Percentiles rank a stretch among this genome's conserved stretches.
Evolutionary conservation across 2,888 invertebrate genomes (phyloP).

Genomic region (Oscheius sp.): DNA sequence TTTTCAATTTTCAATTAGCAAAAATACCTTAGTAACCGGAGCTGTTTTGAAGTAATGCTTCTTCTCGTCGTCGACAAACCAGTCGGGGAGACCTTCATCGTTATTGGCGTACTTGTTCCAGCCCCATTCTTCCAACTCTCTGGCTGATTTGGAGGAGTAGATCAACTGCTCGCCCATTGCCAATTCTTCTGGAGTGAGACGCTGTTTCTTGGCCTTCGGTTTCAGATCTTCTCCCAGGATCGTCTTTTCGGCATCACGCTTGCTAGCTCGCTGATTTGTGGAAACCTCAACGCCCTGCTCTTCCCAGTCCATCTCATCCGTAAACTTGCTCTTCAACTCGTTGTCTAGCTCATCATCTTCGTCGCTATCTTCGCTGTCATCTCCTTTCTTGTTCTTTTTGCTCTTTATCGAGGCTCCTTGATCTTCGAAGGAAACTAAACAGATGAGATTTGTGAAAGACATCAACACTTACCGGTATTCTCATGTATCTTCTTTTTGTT

Average conservation of each 20-base stretch:
- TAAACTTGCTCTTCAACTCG: constrained; percentile 40
- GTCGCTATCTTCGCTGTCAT: constrained; percentile 32
- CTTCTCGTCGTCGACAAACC: constrained; percentile 94
- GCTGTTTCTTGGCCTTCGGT: constrained; percentile 73
- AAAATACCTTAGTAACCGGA: constrained; percentile 79
- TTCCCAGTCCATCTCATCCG: constrained; percentile 52
- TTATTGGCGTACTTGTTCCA: constrained; percentile 82
- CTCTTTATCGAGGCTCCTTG: constrained; percentile 8
- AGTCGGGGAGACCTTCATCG: constrained; percentile 90
- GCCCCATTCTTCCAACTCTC: constrained; percentile 79
- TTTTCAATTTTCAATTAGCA: background rate
- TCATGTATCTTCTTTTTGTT: constrained; percentile 47
- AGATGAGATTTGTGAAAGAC: too few species aligned
- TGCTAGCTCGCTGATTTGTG: constrained; percentile 45
- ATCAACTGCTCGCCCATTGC: constrained; percentile 92
- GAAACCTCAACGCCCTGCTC: constrained; percentile 49
- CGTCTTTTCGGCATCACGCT: constrained; percentile 52
- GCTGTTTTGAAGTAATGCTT: constrained; percentile 87
- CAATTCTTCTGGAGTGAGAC: constrained; percentile 86
- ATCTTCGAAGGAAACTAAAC: constrained; percentile 57
- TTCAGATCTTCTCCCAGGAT: constrained; percentile 52
- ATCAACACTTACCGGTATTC: constrained; percentile 43
- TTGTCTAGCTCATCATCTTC: constrained; percentile 26
- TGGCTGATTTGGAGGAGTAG: constrained; percentile 87
- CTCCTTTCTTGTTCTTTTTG: constrained; percentile 73